Percentiles rank a stretch among this genome's conserved stretches.
phyloP scores from a whole-genome alignment of 1,140 invertebrate species.

The Microplitis mediator region DNA sequence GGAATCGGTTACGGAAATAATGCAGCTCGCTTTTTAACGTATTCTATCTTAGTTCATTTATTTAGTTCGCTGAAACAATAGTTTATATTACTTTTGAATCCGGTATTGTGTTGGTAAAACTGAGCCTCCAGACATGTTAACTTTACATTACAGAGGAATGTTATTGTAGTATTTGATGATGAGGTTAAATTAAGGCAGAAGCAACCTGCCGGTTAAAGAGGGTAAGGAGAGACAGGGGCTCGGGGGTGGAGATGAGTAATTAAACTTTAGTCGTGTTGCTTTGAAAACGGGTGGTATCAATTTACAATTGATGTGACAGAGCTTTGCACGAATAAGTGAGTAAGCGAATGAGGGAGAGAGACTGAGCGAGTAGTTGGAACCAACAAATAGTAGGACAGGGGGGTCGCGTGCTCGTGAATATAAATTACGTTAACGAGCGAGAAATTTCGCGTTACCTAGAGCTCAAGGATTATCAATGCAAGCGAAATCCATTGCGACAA shows the following conservation, averaged over 20 bases:
- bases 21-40: constrained; percentile 14
- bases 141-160: background rate
- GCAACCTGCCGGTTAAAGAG: too few relatives aligned
- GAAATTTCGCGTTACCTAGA: constrained; percentile 13
- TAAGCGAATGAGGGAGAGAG: background rate
- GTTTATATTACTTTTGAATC: too few relatives aligned
- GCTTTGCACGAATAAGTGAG: background rate
- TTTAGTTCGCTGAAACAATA: background rate
- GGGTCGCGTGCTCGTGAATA: constrained; percentile 13
- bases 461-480: constrained; percentile 12
- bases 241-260: constrained; percentile 19
- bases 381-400: background rate
- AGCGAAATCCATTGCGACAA: constrained; percentile 11
- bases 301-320: constrained; percentile 35
- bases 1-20: constrained; percentile 25
- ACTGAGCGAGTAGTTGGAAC: background rate
- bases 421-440: constrained; percentile 20
- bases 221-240: too few relatives aligned
- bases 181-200: background rate
- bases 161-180: too few relatives aligned
- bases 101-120: background rate
- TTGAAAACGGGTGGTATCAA: constrained; percentile 25
- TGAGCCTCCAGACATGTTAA: background rate
- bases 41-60: background rate
- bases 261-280: constrained; percentile 30